A percentile compares a stretch with the other conserved stretches of the same genome.
These are phyloP conservation scores for Bombus confusus DNA, from an alignment of 1,140 invertebrate species.

Conservation along the genomic window DNA sequence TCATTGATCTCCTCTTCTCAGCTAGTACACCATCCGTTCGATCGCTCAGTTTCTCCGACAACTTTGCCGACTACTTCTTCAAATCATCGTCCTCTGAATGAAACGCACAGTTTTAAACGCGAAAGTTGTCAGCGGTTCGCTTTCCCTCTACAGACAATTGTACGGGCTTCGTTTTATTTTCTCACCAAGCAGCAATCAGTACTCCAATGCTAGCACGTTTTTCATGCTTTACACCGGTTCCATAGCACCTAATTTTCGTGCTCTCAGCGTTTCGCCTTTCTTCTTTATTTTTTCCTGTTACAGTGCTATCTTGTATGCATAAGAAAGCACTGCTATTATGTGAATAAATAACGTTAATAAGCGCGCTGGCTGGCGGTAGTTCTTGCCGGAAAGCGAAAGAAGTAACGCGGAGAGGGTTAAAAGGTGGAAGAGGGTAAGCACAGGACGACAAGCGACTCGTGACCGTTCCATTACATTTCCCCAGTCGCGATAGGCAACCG, in stretches of 20 bases:
- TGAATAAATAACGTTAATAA: constrained; percentile 22
- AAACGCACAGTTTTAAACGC: neutral
- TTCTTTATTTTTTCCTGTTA: no score
- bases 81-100: constrained; percentile 48
- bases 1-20: neutral
- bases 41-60: constrained; percentile 37
- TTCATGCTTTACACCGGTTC: neutral
- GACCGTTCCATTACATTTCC: constrained; percentile 58
- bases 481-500: constrained; percentile 14
- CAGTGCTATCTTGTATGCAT: neutral
- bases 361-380: neutral
- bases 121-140: no score
- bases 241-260: neutral
- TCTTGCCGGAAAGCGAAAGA: neutral
- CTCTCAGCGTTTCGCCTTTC: neutral
- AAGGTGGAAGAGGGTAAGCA: constrained; percentile 9
- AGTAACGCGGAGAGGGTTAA: constrained; percentile 27
- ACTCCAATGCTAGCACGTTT: neutral
- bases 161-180: neutral
- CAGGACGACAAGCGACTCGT: constrained; percentile 21
- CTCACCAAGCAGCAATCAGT: neutral
- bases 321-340: neutral
- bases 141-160: neutral
- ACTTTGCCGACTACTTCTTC: constrained; percentile 52
- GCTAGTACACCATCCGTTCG: constrained; percentile 31